A percentile compares a stretch with the other conserved stretches of the same genome.
Conservation (phyloP, 2,113 vertebrate genomes). For the Pseudonaja textilis region DNA sequence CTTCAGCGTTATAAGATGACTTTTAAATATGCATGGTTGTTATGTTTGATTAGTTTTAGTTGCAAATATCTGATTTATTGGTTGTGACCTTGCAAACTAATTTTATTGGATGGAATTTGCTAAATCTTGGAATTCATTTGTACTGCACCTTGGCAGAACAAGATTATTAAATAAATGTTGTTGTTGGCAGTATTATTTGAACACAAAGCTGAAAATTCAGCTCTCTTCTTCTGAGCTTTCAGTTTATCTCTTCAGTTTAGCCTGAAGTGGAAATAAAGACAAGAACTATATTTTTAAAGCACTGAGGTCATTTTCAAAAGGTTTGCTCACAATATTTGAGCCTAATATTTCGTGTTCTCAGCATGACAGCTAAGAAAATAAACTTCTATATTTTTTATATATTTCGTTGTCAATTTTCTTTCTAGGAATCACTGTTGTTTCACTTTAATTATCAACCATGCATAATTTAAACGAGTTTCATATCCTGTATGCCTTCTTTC, state of each 20-base stretch:
- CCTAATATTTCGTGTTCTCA: neutral
- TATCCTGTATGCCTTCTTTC: neutral
- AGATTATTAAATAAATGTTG: neutral
- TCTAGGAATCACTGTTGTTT: neutral
- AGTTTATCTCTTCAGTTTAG: neutral
- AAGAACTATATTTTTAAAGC: neutral
- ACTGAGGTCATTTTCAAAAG: neutral
- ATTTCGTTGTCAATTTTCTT: neutral
- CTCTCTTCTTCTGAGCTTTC: neutral
- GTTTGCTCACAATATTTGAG: neutral
- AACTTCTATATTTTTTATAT: neutral
- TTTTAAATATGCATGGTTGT: neutral
- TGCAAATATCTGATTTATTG: neutral
- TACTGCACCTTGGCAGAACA: neutral
- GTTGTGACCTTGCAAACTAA: neutral
- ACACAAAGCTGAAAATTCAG: neutral
- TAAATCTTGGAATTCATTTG: neutral
- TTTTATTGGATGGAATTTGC: neutral
- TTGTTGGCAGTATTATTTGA: neutral
- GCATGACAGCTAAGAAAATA: neutral
- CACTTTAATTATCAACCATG: neutral
- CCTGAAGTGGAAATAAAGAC: neutral
- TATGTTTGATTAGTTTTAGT: neutral
- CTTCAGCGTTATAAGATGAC: neutral
- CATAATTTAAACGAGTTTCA: neutral